A percentile compares a stretch with the other conserved stretches of the same genome.
These are phyloP conservation scores for Dunckerocampus dactyliophorus DNA, from an alignment of 2,113 vertebrate species.

Conservation along the genomic window DNA sequence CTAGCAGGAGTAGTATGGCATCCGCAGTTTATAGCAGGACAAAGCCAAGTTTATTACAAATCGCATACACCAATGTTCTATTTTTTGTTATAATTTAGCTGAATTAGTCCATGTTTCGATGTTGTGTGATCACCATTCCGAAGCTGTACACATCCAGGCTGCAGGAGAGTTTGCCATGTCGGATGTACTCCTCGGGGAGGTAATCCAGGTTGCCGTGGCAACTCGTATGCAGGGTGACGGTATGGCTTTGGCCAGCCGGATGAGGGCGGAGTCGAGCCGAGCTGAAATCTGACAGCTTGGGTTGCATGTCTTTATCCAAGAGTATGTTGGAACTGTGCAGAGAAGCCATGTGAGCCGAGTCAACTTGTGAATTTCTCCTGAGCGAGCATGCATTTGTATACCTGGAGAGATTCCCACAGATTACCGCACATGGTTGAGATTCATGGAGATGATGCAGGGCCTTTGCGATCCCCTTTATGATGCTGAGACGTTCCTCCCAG, in stretches of 20 bases:
- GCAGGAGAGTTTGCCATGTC: slow-evolving; percentile 66
- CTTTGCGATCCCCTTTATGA: slow-evolving; percentile 60
- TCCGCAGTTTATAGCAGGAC: too few species aligned
- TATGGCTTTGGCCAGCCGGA: slow-evolving; percentile 47
- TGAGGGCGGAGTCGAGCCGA: slow-evolving; percentile 65
- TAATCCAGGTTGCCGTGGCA: slow-evolving; percentile 61
- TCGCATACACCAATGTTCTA: too few species aligned
- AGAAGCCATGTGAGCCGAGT: neutral
- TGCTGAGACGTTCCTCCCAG: slow-evolving; percentile 60
- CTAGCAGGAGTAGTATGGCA: too few species aligned
- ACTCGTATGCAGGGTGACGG: slow-evolving; percentile 47
- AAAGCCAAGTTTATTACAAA: too few species aligned
- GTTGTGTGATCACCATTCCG: slow-evolving; percentile 53
- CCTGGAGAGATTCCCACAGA: slow-evolving; percentile 72
- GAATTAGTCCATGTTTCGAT: too few species aligned
- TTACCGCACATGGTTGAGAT: slow-evolving; percentile 44
- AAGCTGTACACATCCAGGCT: slow-evolving; percentile 78
- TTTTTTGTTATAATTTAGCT: too few species aligned
- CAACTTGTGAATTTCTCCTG: neutral
- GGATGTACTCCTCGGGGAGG: slow-evolving; percentile 71
- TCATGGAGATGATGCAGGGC: slow-evolving; percentile 66
- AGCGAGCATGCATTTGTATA: slow-evolving; percentile 15
- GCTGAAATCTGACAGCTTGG: slow-evolving; percentile 69
- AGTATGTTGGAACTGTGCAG: slow-evolving; percentile 66
- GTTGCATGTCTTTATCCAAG: slow-evolving; percentile 63